Percentiles rank a stretch among this genome's conserved stretches.
Conservation (phyloP, 2,113 vertebrate species). For the Myiozetetes cayanensis region DNA sequence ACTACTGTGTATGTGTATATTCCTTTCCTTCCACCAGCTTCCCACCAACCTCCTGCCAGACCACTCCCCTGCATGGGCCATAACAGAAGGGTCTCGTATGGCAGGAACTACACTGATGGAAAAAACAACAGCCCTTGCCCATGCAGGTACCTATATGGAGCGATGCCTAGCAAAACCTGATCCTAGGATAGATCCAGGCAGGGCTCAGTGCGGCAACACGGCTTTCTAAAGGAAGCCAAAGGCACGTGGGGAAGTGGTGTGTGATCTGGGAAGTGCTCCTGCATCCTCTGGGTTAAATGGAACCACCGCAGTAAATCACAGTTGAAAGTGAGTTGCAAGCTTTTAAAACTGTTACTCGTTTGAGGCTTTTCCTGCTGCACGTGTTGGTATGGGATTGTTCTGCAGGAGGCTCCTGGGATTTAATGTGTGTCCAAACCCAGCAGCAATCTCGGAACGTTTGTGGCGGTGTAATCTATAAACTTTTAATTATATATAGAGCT, state of each 20-base stretch:
- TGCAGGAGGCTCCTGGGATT: background rate
- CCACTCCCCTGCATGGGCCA: rapidly evolving
- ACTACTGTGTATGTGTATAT: background rate
- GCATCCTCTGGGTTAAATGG: background rate
- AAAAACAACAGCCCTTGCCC: background rate
- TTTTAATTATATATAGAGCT: constrained; percentile 2
- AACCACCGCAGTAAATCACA: constrained; percentile 1
- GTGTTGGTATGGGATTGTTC: background rate
- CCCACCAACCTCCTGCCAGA: background rate
- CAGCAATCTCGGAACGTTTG: background rate
- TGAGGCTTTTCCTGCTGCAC: constrained; percentile 14
- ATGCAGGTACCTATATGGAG: background rate
- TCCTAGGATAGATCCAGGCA: background rate
- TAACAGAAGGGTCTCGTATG: background rate
- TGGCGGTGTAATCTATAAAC: background rate
- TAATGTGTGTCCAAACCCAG: background rate
- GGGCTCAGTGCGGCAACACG: background rate
- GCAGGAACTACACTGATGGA: background rate
- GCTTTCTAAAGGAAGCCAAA: constrained; percentile 3
- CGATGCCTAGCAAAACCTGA: background rate
- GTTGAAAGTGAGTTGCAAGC: constrained; percentile 21
- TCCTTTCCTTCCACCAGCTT: background rate
- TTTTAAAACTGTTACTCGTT: background rate
- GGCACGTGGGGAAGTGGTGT: background rate
- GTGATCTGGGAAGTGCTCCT: background rate